These are phyloP conservation scores for Rhagologus leucostigma DNA, from an alignment of 2,113 vertebrate genomes.

Conservation along the genomic window DNA sequence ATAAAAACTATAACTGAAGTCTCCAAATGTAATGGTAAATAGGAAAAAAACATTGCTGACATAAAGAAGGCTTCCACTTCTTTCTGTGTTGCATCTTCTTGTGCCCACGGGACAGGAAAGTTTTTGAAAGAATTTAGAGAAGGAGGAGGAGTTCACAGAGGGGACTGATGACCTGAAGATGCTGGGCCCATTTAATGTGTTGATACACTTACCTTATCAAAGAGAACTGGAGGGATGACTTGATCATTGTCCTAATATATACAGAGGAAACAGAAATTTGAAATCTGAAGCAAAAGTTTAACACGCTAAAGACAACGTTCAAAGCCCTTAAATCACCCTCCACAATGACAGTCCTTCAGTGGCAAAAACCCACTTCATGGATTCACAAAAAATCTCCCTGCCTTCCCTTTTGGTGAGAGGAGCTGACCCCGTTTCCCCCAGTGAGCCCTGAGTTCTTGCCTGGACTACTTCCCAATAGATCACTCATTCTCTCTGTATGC, in stretches of 20 bases:
- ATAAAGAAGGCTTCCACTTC: not conserved
- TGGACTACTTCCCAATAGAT: not conserved
- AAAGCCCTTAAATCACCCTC: too few species aligned
- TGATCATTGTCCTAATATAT: not conserved
- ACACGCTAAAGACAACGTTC: not conserved
- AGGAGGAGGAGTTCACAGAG: not conserved
- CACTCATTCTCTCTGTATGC: rapidly evolving
- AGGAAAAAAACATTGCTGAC: not conserved
- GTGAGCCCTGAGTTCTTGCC: not conserved
- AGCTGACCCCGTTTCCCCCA: not conserved
- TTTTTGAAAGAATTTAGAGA: not conserved
- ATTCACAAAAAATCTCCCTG: not conserved
- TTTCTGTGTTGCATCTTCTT: not conserved
- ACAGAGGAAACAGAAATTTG: not conserved
- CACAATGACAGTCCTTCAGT: too few species aligned
- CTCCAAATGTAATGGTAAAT: not conserved
- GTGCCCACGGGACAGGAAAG: not conserved
- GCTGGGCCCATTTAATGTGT: not conserved
- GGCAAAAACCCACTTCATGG: too few species aligned
- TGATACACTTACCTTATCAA: not conserved
- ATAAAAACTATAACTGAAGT: not conserved
- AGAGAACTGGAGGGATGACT: not conserved
- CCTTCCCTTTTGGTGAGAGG: not conserved
- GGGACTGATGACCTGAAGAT: not conserved
- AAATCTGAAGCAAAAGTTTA: not conserved